A percentile compares a stretch with the other conserved stretches of the same genome.
Evolutionary conservation across 2,888 invertebrate genomes (phyloP).

Genomic region (Halictus ligatus): DNA sequence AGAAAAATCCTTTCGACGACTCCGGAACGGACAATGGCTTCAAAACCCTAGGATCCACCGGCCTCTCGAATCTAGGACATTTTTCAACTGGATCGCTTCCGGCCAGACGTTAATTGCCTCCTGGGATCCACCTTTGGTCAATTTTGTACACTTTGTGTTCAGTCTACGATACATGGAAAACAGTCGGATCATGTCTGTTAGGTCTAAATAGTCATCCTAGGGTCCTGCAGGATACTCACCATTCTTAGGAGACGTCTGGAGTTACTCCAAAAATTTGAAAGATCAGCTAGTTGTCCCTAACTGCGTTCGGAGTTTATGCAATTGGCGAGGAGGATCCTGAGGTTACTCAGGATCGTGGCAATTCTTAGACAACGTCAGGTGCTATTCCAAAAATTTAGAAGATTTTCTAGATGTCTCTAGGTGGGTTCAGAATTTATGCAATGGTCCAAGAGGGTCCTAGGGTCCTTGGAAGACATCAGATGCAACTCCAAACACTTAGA

Average conservation of each 20-base stretch:
- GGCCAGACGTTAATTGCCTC: not conserved
- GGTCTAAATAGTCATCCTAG: no score
- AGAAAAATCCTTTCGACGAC: conserved; percentile 60
- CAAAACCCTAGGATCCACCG: not conserved
- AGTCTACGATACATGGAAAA: not conserved
- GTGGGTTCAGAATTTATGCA: no score
- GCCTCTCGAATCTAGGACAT: conserved; percentile 36
- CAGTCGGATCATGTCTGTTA: not conserved
- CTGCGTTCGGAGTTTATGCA: no score
- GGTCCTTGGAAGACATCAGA: no score
- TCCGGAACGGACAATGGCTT: not conserved
- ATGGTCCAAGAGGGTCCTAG: no score
- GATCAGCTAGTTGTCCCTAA: not conserved
- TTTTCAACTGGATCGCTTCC: conserved; percentile 21
- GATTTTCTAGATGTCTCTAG: no score
- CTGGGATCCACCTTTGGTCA: not conserved
- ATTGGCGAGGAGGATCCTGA: no score
- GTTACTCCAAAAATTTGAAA: not conserved
- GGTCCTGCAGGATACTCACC: no score
- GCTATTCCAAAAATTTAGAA: no score
- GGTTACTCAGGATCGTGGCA: no score
- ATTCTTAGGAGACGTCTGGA: not conserved
- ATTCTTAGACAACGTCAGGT: no score
- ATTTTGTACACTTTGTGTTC: not conserved
- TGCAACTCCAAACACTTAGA: no score